Conservation (phyloP, 1,140 invertebrate species). For the Drosophila watanabei region DNA sequence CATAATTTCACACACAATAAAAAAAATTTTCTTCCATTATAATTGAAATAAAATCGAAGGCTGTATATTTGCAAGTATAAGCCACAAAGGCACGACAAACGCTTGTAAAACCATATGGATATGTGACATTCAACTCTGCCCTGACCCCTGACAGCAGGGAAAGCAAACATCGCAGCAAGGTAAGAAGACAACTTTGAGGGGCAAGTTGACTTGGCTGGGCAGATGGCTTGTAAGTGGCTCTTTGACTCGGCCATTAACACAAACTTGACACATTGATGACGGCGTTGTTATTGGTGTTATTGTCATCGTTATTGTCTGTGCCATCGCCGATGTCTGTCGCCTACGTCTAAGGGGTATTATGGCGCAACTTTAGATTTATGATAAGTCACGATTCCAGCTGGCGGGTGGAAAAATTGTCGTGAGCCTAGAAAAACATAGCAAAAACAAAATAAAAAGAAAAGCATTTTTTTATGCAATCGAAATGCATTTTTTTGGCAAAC, state of each 20-base stretch:
- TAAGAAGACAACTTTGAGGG: conserved; percentile 9
- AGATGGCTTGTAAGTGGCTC: conserved; percentile 53
- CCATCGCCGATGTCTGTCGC: conserved; percentile 25
- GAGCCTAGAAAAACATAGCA: neutral
- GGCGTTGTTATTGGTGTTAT: conserved; percentile 36
- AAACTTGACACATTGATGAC: conserved; percentile 72
- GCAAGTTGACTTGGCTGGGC: conserved; percentile 24
- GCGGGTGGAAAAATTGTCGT: conserved; percentile 28
- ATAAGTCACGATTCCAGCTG: conserved; percentile 75
- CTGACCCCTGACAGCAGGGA: conserved; percentile 24
- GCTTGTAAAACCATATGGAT: conserved; percentile 21
- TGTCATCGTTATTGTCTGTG: conserved; percentile 29
- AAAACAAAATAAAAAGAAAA: conserved; percentile 14
- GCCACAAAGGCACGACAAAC: neutral
- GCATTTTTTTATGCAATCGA: conserved; percentile 40
- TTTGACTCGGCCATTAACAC: conserved; percentile 73
- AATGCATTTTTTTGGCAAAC: conserved; percentile 44
- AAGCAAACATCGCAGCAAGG: conserved; percentile 2
- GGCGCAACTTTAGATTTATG: conserved; percentile 65
- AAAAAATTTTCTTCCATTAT: neutral
- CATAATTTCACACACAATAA: too few relatives aligned
- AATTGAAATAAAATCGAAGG: neutral
- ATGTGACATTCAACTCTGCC: conserved; percentile 48
- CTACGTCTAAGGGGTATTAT: conserved; percentile 12
- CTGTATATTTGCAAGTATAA: neutral